Base-by-base conservation (phyloP, 2,797 vertebrate genomes). In the Chlorospingus semifuscus region DNA sequence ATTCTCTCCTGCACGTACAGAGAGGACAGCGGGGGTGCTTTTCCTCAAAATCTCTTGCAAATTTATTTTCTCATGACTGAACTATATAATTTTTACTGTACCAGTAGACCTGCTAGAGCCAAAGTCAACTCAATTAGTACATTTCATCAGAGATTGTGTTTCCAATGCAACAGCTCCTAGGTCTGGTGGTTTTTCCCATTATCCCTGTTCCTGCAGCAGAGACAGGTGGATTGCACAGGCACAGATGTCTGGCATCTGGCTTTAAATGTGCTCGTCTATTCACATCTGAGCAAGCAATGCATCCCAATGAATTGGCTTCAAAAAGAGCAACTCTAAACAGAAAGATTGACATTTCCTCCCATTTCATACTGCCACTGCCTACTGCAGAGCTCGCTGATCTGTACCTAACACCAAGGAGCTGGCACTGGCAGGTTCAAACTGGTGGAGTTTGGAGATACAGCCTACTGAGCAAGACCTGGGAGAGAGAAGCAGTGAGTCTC, bases 171-270 rank as follows among this genome's bases (percentile, higher is more conserved):
- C 77, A 89, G 2, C 30, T 87, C 39, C 27, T 65, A 65, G 22
- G 26, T 83, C 59, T 69, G 32, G 11, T 61, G 39, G 29, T n/a
- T 89, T 91, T 93, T 29, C n/a, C 72, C 1, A 0, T 81, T 88
- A 47, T 37, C 34, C n/a, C 63, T 91, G 15, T 77, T 76, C 71
- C 34, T 70, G 46, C 55, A 75, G 57, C 65, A 78, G 50, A 52
- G 32, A 52, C 69, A 90, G 85, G 87, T 91, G 87, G 69, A 81
- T 65, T 68, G 42, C 50, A 41, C 53, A 81, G 79, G 42, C 76
- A 92, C 94, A 84, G 89, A 69, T 93, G 87, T 70, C 89, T 87
- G 87, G 41, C 70, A 89, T 92, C 91, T 94, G 91, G 78, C 71
- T 92, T 75, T 85, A 81, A 92, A 92, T 66, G 39, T 68, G 75